Conservation (phyloP, 2,888 invertebrate species). For the Sminthurides aquaticus region DNA sequence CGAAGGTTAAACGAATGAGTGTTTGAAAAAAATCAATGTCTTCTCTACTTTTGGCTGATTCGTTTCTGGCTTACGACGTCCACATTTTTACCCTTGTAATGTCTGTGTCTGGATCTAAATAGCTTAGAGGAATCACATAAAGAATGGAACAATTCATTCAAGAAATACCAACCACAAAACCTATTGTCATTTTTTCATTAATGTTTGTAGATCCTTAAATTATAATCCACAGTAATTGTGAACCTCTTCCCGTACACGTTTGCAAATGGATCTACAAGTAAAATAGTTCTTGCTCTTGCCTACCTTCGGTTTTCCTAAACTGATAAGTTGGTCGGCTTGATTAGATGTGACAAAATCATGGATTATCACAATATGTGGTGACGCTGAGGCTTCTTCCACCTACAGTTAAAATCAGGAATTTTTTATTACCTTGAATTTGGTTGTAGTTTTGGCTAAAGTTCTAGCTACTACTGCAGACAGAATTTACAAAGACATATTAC, state of each 20-base stretch:
- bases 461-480: too few relatives aligned
- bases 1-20: too few relatives aligned
- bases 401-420: slow-evolving; percentile 24
- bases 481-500: too few relatives aligned
- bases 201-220: too few relatives aligned
- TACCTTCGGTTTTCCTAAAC: slow-evolving; percentile 44
- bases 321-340: slow-evolving; percentile 43
- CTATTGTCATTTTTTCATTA: background rate
- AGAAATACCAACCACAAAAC: background rate
- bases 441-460: background rate
- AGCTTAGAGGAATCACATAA: too few relatives aligned
- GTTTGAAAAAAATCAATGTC: too few relatives aligned
- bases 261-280: too few relatives aligned
- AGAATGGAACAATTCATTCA: too few relatives aligned
- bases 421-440: background rate
- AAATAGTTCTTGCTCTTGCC: too few relatives aligned
- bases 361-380: slow-evolving; percentile 44
- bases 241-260: too few relatives aligned
- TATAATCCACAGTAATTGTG: background rate
- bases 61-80: slow-evolving; percentile 44
- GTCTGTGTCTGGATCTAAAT: slow-evolving; percentile 42
- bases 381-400: slow-evolving; percentile 44
- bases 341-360: slow-evolving; percentile 43
- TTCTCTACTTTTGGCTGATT: slow-evolving; percentile 44
- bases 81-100: slow-evolving; percentile 39